Conservation (phyloP, 2,113 vertebrate genomes). For the Forbesichthys papilliferus region DNA sequence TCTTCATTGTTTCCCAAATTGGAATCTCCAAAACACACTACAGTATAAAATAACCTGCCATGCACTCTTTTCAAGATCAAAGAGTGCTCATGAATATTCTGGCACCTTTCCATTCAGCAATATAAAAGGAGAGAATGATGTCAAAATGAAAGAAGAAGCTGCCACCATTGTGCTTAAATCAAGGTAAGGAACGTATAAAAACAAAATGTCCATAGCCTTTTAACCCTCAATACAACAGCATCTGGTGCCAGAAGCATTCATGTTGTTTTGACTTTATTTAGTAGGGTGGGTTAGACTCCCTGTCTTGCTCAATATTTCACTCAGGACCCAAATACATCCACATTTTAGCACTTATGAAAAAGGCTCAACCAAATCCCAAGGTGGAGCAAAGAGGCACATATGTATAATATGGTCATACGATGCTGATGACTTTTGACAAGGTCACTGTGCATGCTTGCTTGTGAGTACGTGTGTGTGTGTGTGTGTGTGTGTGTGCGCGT, state of each 20-base stretch:
- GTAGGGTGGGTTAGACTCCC: conserved; percentile 8
- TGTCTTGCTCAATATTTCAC: neutral
- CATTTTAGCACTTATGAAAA: conserved; percentile 28
- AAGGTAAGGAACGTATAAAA: too few species aligned
- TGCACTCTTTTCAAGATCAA: too few species aligned
- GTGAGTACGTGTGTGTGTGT: conserved; percentile 15
- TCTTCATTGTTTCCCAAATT: too few species aligned
- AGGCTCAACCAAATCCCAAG: conserved; percentile 19
- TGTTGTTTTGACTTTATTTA: neutral
- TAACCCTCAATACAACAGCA: conserved; percentile 10
- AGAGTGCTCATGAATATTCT: too few species aligned
- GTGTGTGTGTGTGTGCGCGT: conserved; percentile 20
- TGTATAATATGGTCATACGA: conserved; percentile 41
- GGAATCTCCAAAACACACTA: too few species aligned
- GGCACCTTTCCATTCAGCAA: too few species aligned
- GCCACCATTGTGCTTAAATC: too few species aligned
- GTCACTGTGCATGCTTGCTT: conserved; percentile 27
- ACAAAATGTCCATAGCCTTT: too few species aligned
- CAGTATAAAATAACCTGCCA: too few species aligned
- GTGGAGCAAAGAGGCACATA: conserved; percentile 29
- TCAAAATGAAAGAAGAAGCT: too few species aligned
- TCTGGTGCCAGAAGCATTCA: conserved; percentile 15
- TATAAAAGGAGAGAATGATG: too few species aligned
- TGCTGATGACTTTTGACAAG: conserved; percentile 57
- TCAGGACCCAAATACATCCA: neutral